Evolutionary conservation across 2,113 vertebrate species (phyloP), one percentile per base, ranked within the genome.

Genomic region (Struthio camelus): DNA sequence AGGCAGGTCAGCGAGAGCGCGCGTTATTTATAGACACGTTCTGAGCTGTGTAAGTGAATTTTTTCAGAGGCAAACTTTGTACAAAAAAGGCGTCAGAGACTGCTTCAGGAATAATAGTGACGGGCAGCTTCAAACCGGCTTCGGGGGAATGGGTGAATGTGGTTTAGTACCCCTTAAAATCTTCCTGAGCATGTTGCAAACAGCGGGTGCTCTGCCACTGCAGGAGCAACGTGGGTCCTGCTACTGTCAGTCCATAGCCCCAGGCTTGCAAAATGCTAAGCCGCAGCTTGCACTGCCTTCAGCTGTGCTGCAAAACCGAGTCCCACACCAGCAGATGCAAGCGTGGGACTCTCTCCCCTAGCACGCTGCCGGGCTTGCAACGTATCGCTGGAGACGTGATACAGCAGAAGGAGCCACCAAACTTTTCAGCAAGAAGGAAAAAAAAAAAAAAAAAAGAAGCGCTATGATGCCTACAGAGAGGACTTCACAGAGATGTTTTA

Each of bases 11-110:
- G 87, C 70, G 56, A 71, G 27, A 70, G 11, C 34, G 44, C 80
- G 91, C 84, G 48, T 94, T 91, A 95, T 95, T 92, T 92, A 64
- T 76, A 94, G 86, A 64, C 36, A 53, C 14, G 3, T 65, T 81
- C 88, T 42, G 13, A 79, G 80, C 80, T 46, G 24, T 54, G n/a
- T 13, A 91, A 94, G 75, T 89, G 20, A 59, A 64, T 78, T 81
- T 90, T 90, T 89, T 92, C 77, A 69, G 46, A 51, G 46, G 58
- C 81, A 84, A 80, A 87, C 18, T 71, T 90, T 54, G 56, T 54
- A 54, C 20, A 3, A 32, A 82, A 75, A 69, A 23, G 25, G 40
- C 7, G 14, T 51, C 42, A 48, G 87, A 83, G 93, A 77, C 28
- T 8, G 65, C 54, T 75, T 89, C 10, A 20, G 46, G 91, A 91